Conservation (phyloP, 2,797 vertebrate genomes). For the Myripristis murdjan region DNA sequence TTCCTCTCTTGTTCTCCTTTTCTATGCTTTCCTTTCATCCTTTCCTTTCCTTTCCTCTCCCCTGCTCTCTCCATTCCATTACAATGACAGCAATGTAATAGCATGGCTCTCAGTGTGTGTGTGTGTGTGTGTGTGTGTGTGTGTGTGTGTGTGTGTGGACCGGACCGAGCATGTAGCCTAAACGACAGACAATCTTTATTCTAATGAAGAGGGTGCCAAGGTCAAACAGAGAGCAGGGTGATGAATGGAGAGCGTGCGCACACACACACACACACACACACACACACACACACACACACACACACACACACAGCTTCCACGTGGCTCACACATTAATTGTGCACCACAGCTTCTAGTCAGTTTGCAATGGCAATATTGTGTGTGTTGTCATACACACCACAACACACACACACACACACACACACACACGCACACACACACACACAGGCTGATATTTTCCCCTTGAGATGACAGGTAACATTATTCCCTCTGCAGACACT, state of each 20-base stretch:
- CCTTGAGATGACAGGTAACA: conserved; percentile 62
- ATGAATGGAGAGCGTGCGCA: conserved; percentile 85
- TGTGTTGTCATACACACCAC: conserved; percentile 13
- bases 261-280: conserved; percentile 20
- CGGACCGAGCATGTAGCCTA: conserved; percentile 93
- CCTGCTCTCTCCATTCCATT: background rate
- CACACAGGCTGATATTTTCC: conserved; percentile 40
- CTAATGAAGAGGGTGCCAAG: conserved; percentile 98
- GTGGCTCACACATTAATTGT: conserved; percentile 43
- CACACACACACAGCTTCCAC: too few species aligned
- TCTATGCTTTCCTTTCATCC: background rate
- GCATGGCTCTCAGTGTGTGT: conserved; percentile 10
- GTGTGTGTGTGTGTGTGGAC: conserved; percentile 83
- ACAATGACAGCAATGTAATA: conserved; percentile 56
- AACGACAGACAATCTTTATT: conserved; percentile 98
- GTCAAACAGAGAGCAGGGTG: conserved; percentile 94
- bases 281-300: background rate
- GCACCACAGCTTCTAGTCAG: conserved; percentile 28
- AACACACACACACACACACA: background rate
- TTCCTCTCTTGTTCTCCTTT: background rate
- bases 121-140: conserved; percentile 44
- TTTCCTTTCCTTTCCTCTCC: background rate
- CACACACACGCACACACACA: background rate
- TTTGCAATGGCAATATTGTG: conserved; percentile 31
- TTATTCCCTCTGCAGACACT: conserved; percentile 41